These are phyloP conservation scores for Pantala flavescens DNA, from an alignment of 1,140 invertebrate species.

Conservation along the genomic window DNA sequence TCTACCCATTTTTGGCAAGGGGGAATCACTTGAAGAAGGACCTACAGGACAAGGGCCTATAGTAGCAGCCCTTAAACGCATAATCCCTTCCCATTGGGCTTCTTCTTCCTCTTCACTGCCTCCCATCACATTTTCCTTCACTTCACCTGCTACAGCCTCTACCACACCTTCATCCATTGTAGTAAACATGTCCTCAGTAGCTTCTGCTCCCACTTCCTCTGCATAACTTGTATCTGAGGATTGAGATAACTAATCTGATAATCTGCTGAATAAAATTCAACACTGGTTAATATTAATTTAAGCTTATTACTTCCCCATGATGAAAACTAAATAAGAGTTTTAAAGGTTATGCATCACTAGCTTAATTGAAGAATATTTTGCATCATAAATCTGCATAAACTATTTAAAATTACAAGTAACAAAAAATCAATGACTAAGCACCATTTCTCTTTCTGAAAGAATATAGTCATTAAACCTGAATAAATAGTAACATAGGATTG, in stretches of 20 bases:
- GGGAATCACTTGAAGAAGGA: background rate
- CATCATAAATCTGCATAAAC: too few relatives aligned
- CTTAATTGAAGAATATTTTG: too few relatives aligned
- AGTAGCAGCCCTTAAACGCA: background rate
- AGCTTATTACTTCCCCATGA: too few relatives aligned
- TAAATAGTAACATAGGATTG: too few relatives aligned
- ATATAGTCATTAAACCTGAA: too few relatives aligned
- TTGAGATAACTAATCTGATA: background rate
- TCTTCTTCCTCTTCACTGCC: background rate
- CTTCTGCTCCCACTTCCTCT: background rate
- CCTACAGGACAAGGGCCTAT: background rate
- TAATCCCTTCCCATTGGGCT: background rate
- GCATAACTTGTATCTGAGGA: background rate
- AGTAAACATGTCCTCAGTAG: background rate
- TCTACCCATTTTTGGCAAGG: background rate
- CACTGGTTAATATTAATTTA: too few relatives aligned
- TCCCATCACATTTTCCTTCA: background rate
- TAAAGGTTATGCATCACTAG: too few relatives aligned
- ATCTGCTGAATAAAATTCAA: too few relatives aligned
- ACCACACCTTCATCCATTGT: background rate
- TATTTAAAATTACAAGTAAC: too few relatives aligned
- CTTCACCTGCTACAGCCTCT: background rate
- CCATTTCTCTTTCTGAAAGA: too few relatives aligned
- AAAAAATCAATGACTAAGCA: too few relatives aligned
- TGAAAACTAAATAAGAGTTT: too few relatives aligned